Percentiles rank a stretch among this genome's conserved stretches.
phyloP scores from a whole-genome alignment of 2,888 invertebrate species.

The Lithophane ornitopus region DNA sequence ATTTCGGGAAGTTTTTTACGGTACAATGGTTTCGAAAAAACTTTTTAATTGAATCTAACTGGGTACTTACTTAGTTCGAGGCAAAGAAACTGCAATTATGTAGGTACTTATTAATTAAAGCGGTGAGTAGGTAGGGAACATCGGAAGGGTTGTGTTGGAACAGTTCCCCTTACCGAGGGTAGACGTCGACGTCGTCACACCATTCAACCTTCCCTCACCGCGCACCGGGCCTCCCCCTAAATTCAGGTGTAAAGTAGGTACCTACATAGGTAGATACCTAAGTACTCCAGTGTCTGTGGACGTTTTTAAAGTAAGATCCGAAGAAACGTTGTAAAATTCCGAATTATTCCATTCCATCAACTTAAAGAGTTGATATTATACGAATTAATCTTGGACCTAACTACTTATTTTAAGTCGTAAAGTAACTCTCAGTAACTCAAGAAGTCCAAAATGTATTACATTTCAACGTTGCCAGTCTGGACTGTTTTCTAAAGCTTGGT shows the following conservation, averaged over 20 bases:
- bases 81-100: background rate
- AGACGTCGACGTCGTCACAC: background rate
- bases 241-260: conserved; percentile 1
- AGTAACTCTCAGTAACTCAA: background rate
- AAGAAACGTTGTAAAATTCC: background rate
- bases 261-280: background rate
- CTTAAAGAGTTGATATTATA: background rate
- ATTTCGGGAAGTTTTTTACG: too few species aligned
- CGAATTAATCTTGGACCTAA: background rate
- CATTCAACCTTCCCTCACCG: conserved; percentile 1
- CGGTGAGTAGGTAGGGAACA: background rate
- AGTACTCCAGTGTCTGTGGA: background rate
- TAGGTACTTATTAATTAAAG: too few species aligned
- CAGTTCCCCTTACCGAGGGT: background rate
- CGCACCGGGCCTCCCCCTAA: too few species aligned
- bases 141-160: background rate
- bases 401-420: background rate
- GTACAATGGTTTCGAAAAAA: background rate
- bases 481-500: background rate
- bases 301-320: background rate
- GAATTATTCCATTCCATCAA: background rate
- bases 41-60: background rate
- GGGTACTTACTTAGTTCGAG: background rate
- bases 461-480: background rate
- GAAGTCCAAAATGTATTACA: background rate